Evolutionary conservation across 2,113 vertebrate genomes (phyloP).

Genomic region (Chloroceryle aenea): DNA sequence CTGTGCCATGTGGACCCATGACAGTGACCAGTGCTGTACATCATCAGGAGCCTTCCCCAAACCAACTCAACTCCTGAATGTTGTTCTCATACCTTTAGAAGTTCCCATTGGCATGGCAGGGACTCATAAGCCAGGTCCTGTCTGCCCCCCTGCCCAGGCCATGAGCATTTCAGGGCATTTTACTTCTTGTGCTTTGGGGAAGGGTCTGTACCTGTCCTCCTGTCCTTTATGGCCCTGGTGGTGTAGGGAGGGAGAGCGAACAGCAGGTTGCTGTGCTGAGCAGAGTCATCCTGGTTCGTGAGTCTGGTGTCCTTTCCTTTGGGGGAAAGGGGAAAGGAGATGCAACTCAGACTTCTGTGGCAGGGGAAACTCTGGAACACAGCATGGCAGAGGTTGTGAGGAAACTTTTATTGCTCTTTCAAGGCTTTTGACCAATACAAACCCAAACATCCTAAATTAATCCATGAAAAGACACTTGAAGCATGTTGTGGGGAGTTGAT

Average conservation of each 20-base stretch:
- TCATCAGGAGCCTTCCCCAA: not conserved
- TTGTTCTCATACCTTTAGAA: not conserved
- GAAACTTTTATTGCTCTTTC: not conserved
- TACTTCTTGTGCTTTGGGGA: not conserved
- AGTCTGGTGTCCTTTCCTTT: not conserved
- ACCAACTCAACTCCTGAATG: not conserved
- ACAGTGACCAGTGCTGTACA: accelerated
- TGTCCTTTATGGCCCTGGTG: not conserved
- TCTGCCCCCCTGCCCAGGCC: not conserved
- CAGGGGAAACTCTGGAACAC: not conserved
- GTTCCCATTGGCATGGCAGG: accelerated
- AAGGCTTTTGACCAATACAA: not conserved
- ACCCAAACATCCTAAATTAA: not conserved
- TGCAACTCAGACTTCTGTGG: not conserved
- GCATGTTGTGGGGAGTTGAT: accelerated
- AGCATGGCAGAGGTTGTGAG: not conserved
- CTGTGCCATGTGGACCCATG: accelerated
- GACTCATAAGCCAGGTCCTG: not conserved
- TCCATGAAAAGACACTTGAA: not conserved
- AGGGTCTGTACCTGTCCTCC: accelerated
- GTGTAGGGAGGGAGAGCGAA: not conserved
- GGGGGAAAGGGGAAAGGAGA: not conserved
- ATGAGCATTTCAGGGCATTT: not conserved
- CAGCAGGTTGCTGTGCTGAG: not conserved
- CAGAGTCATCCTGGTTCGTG: not conserved